Base-by-base conservation (phyloP, 2,888 invertebrate genomes). In the Lasius platythorax region DNA sequence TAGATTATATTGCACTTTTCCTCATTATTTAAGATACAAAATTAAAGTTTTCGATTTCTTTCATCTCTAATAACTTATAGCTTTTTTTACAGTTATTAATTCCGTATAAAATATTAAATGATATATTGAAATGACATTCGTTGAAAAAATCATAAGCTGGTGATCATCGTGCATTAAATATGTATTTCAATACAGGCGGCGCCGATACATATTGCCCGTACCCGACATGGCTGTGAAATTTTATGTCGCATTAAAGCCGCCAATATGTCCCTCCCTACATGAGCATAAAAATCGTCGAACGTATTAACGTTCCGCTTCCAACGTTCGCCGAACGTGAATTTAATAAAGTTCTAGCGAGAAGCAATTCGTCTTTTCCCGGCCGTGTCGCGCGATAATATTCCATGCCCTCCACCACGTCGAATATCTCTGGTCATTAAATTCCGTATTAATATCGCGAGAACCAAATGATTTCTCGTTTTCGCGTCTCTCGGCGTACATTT, bases 231-330 rank as follows among this genome's bases (percentile, higher is more conserved):
- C 84, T 86, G 87, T 88, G 91, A 92, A 92, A 91, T 93, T 93
- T 93, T 91, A 94, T 91, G 92, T 91, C 91, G 90, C 91, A 91
- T 93, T 94, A 93, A 92, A 92, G 89, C 91, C 90, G 87, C 90
- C 93, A 93, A 94, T 93, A 92, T 93, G 91, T 91, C 91, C 87
- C 87, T 81, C 83, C 67, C 78, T 81, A 89, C 84, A 87, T 74
- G 89, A 86, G 87, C 89, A 91, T 93, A 93, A 94, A 94, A 93
- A 93, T 93, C 89, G 93, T 92, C 92, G 91, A 92, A 93, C 89
- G 87, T 91, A 92, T 93, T 93, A 93, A 92, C 92, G 91, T 68
- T 68, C 68, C 76, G 73, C 50, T 78, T 83, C 81, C 50, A 79
- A 63, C 88, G 86, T 82, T 88, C 85, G 82, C 82, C 87, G 85